Percentiles rank a stretch among this genome's conserved stretches.
These are phyloP conservation scores for Arvicanthis niloticus DNA, from an alignment of 2,113 vertebrate species.

Conservation along the genomic window DNA sequence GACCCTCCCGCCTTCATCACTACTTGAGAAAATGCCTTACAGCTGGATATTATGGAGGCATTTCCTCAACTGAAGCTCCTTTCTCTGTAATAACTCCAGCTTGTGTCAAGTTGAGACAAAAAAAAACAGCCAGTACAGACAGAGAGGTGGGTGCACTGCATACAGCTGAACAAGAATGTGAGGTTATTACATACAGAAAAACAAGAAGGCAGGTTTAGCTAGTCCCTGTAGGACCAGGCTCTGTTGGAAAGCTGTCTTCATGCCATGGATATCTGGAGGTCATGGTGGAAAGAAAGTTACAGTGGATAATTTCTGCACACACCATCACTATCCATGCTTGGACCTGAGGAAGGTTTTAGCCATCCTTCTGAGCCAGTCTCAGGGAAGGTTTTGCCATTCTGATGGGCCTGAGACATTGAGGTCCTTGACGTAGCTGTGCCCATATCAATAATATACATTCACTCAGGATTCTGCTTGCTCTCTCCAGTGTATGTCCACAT, in stretches of 20 bases:
- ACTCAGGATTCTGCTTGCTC: neutral
- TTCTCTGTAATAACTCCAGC: no score
- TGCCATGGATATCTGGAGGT: neutral
- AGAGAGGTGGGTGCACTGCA: neutral
- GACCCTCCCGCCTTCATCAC: no score
- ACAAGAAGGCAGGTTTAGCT: neutral
- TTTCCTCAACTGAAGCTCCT: no score
- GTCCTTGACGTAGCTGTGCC: neutral
- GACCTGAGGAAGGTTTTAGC: neutral
- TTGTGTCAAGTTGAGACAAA: no score
- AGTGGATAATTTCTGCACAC: neutral
- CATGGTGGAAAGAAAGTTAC: neutral
- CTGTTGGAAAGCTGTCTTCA: neutral
- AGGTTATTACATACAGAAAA: neutral
- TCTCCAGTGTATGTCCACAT: neutral
- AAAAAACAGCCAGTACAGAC: no score
- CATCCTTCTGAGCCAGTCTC: neutral
- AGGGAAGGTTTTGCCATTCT: neutral
- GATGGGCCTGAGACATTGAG: neutral
- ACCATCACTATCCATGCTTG: neutral
- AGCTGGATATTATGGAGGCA: no score
- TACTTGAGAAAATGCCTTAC: no score
- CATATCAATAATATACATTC: neutral
- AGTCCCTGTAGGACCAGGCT: neutral
- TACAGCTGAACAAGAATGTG: neutral